Evolutionary conservation across 2,888 invertebrate genomes (phyloP).

Genomic region (Patella ulyssiponensis): DNA sequence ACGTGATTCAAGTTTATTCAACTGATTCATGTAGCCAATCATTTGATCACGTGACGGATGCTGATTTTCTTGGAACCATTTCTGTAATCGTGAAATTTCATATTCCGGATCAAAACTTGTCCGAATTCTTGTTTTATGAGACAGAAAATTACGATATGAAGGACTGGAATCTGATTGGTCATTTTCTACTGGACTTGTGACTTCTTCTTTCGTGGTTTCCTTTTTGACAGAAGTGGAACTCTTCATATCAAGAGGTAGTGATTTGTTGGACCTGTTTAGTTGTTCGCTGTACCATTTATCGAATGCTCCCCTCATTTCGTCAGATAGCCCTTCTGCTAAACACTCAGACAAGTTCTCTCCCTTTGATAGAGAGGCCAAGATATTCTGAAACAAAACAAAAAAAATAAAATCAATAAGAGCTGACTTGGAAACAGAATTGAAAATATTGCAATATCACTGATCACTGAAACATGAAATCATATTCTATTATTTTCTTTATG

Average conservation of each 20-base stretch:
- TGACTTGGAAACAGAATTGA: background rate
- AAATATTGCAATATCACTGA: background rate
- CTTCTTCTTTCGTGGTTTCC: conserved; percentile 24
- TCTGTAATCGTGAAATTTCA: conserved; percentile 94
- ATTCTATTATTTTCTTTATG: background rate
- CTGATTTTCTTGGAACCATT: conserved; percentile 97
- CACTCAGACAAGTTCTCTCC: conserved; percentile 78
- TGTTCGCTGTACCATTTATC: conserved; percentile 87
- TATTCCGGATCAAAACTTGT: conserved; percentile 97
- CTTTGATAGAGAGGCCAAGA: conserved; percentile 86
- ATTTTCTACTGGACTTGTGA: conserved; percentile 32
- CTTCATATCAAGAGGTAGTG: conserved; percentile 9
- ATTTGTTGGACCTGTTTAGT: conserved; percentile 34
- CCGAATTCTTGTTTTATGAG: conserved; percentile 81
- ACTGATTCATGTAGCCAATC: conserved; percentile 92
- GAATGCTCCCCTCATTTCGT: conserved; percentile 89
- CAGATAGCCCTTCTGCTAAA: conserved; percentile 72
- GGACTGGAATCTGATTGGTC: conserved; percentile 20
- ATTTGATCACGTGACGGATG: conserved; percentile 98
- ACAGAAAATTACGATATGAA: conserved; percentile 39
- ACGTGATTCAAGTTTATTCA: conserved; percentile 90
- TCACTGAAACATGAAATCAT: background rate
- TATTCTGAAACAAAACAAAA: conserved; percentile 56
- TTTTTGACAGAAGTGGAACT: conserved; percentile 6
- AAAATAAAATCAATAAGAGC: background rate